phyloP scores from a whole-genome alignment of 2,797 vertebrate genomes.

The Todus mexicanus region DNA sequence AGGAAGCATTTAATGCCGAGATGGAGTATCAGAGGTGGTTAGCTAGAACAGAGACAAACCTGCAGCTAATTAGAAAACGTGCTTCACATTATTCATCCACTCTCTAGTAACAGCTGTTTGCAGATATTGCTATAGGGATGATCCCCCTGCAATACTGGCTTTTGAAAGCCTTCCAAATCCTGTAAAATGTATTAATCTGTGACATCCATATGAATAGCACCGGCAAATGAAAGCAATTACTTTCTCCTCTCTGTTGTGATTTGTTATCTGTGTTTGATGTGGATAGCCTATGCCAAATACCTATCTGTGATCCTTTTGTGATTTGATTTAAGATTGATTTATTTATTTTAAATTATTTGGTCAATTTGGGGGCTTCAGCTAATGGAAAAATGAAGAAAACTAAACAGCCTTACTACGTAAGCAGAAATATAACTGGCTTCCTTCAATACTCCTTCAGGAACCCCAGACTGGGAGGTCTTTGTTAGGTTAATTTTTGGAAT shows the following conservation, averaged over 20 bases:
- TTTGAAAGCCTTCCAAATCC: slow-evolving; percentile 58
- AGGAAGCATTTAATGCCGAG: slow-evolving; percentile 9
- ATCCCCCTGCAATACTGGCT: slow-evolving; percentile 19
- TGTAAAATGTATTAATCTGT: slow-evolving; percentile 38
- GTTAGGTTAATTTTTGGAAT: neutral
- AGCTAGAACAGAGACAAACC: slow-evolving; percentile 12
- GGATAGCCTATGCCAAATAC: neutral
- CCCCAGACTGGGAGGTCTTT: neutral
- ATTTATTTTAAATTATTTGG: neutral
- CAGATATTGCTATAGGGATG: slow-evolving; percentile 43
- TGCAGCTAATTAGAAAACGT: slow-evolving; percentile 28
- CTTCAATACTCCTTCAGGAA: neutral
- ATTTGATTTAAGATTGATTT: neutral
- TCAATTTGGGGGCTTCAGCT: neutral
- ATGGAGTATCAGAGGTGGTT: slow-evolving; percentile 13
- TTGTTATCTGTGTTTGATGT: slow-evolving; percentile 4
- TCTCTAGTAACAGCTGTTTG: slow-evolving; percentile 36
- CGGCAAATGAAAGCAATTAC: slow-evolving; percentile 22
- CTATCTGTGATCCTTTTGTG: neutral
- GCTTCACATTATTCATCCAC: neutral
- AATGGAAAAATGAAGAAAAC: neutral
- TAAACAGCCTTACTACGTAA: neutral
- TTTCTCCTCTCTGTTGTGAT: slow-evolving; percentile 17
- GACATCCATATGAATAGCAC: neutral
- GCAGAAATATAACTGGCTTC: neutral